Evolutionary conservation across 2,113 vertebrate genomes (phyloP).

Genomic region (Ctenodactylus gundi): DNA sequence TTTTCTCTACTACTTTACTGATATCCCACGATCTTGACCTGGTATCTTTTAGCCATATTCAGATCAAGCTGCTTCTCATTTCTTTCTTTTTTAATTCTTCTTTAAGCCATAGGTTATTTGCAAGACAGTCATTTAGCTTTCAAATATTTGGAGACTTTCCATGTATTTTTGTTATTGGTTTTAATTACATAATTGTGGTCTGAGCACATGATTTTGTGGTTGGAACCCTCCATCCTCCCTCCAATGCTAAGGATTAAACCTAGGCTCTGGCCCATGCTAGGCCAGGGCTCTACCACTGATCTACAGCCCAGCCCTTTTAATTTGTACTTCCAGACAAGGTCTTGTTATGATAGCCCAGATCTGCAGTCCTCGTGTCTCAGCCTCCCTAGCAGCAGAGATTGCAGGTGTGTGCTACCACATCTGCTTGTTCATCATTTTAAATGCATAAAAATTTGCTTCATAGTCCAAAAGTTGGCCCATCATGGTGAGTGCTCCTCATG

Average conservation of each 20-base stretch:
- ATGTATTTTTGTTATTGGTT: neutral
- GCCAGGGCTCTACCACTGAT: neutral
- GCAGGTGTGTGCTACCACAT: neutral
- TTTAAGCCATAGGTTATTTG: slow-evolving; percentile 11
- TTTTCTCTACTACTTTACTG: neutral
- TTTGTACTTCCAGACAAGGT: neutral
- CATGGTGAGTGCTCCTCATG: neutral
- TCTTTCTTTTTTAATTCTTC: neutral
- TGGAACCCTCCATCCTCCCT: neutral
- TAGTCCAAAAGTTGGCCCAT: neutral
- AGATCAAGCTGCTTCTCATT: neutral
- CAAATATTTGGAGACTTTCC: slow-evolving; percentile 27
- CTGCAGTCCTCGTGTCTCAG: neutral
- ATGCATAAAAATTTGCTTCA: neutral
- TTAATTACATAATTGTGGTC: neutral
- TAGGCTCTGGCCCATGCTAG: neutral
- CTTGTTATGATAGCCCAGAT: neutral
- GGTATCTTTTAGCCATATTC: neutral
- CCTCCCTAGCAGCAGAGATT: neutral
- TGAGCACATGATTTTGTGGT: neutral
- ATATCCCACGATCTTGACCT: neutral
- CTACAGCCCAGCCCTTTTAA: neutral
- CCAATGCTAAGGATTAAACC: neutral
- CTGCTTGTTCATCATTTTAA: neutral
- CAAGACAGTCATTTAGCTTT: neutral